These are phyloP conservation scores for Pelodiscus sinensis DNA, from an alignment of 2,113 vertebrate species.

Conservation along the genomic window DNA sequence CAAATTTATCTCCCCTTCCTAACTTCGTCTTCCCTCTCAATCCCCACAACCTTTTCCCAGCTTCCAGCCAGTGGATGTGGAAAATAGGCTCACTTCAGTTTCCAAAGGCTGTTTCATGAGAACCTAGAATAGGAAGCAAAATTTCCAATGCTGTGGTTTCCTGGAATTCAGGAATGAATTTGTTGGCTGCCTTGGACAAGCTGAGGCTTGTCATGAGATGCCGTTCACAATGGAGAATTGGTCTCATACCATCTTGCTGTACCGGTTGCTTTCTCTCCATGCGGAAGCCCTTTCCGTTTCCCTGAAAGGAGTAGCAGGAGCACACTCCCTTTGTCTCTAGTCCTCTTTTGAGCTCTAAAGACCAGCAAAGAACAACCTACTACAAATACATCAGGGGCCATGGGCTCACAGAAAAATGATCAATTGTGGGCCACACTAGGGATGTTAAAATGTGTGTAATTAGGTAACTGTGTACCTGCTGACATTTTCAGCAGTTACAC, in stretches of 20 bases:
- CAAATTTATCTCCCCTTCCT: rapidly evolving
- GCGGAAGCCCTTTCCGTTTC: background rate
- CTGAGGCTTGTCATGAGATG: background rate
- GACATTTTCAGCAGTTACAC: too few relatives aligned
- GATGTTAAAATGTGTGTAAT: too few relatives aligned
- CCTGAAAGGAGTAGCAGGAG: background rate
- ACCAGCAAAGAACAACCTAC: background rate
- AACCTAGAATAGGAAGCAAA: rapidly evolving
- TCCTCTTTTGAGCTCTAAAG: background rate
- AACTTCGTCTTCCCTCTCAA: rapidly evolving
- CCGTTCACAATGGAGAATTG: background rate
- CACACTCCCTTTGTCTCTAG: background rate
- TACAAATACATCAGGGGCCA: background rate
- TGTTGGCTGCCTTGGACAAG: background rate
- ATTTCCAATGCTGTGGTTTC: background rate
- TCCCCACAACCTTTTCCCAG: rapidly evolving
- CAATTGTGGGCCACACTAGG: too few relatives aligned
- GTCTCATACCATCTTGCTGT: background rate
- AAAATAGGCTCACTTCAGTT: rapidly evolving
- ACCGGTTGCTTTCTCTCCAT: background rate
- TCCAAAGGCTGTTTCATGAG: rapidly evolving
- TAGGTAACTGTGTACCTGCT: too few relatives aligned
- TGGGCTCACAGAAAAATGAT: too few relatives aligned
- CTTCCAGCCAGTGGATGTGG: background rate
- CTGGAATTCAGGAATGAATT: rapidly evolving